Percentiles rank a stretch among this genome's conserved stretches.
phyloP scores from a whole-genome alignment of 2,113 vertebrate species.

The Himantopus leucocephalus region DNA sequence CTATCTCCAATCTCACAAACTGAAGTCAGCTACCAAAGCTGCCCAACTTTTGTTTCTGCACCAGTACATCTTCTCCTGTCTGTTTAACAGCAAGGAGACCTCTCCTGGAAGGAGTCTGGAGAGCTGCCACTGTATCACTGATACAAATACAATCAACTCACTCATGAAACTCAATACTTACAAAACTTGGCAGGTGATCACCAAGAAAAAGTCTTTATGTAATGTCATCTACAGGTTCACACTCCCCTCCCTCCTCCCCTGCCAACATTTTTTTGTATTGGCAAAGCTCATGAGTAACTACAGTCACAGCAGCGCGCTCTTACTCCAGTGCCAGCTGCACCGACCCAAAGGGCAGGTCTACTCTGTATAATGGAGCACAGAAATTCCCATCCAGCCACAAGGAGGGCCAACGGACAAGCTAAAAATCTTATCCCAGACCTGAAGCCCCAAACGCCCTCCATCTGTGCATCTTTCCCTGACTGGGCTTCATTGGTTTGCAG shows the following conservation, averaged over 20 bases:
- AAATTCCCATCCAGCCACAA: not conserved
- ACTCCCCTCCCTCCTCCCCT: not conserved
- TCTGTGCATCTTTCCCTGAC: not conserved
- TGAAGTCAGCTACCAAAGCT: not conserved
- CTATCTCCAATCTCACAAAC: not conserved
- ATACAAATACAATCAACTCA: not conserved
- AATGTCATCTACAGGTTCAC: not conserved
- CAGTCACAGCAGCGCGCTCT: not conserved
- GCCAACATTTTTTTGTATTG: not conserved
- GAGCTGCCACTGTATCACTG: not conserved
- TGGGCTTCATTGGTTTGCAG: not conserved
- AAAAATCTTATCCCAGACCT: not conserved
- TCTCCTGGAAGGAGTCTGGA: conserved; percentile 27
- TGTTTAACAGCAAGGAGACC: not conserved
- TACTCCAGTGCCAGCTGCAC: not conserved
- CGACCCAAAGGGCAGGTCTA: not conserved
- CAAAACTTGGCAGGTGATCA: not conserved
- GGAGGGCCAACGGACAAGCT: rapidly evolving
- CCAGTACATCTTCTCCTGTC: not conserved
- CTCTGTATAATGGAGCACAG: not conserved
- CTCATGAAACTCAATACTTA: not conserved
- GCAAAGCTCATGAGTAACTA: not conserved
- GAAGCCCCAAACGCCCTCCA: rapidly evolving
- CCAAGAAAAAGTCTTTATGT: not conserved
- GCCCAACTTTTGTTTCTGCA: not conserved